Evolutionary conservation across 2,797 vertebrate genomes (phyloP).

Genomic region (Mycteria americana): DNA sequence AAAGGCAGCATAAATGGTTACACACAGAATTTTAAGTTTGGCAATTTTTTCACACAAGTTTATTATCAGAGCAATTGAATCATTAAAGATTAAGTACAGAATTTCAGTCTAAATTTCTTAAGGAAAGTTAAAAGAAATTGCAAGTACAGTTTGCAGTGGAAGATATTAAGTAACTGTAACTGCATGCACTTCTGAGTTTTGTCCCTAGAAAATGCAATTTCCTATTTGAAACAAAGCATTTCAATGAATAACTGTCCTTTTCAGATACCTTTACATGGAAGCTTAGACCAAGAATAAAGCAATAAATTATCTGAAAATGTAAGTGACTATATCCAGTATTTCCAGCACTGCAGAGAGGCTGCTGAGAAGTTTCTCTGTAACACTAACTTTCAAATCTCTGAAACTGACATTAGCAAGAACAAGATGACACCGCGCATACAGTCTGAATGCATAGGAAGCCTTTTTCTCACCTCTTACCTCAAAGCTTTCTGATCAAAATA

Average conservation of each 20-base stretch:
- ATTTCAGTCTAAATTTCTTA: not conserved
- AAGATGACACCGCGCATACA: not conserved
- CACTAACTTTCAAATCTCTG: not conserved
- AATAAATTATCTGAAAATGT: not conserved
- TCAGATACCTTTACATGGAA: not conserved
- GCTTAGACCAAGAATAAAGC: not conserved
- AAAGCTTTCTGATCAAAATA: conserved; percentile 87
- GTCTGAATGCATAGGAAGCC: not conserved
- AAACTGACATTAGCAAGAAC: not conserved
- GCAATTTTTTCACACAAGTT: not conserved
- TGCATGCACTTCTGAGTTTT: not conserved
- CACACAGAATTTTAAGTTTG: not conserved
- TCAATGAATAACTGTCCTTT: not conserved
- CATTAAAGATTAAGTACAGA: not conserved
- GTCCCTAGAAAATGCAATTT: not conserved
- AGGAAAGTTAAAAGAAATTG: not conserved
- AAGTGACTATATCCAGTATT: not conserved
- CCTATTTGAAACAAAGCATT: not conserved
- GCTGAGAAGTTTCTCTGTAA: not conserved
- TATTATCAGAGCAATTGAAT: not conserved
- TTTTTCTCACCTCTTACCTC: conserved; percentile 75
- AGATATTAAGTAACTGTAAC: not conserved
- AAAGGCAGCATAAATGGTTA: not conserved
- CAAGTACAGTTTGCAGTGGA: not conserved
- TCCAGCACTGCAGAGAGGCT: not conserved